Percentiles rank a stretch among this genome's conserved stretches.
phyloP scores from a whole-genome alignment of 2,888 invertebrate species.

The Cynaeus angustus region DNA sequence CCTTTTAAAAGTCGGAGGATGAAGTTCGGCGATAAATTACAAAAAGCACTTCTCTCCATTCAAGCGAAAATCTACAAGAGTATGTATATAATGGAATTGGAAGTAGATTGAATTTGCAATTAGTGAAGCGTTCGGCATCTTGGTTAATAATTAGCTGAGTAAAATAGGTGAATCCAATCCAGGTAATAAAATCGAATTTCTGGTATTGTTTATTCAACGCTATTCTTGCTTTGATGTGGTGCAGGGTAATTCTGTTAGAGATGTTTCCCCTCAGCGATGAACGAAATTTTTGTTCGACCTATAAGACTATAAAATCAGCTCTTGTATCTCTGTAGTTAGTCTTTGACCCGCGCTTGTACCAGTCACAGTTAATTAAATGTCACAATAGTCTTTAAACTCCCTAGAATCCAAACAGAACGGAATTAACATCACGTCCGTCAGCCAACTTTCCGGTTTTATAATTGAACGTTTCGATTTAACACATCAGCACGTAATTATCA shows the following conservation, averaged over 20 bases:
- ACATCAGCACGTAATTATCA: constrained; percentile 42
- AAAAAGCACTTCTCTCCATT: background rate
- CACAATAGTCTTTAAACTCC: constrained; percentile 1
- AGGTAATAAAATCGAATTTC: no score
- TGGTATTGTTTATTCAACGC: no score
- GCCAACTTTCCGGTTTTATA: constrained; percentile 29
- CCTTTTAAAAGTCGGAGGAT: constrained; percentile 6
- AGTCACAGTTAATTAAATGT: background rate
- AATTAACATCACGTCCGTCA: constrained; percentile 15
- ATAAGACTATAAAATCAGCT: no score
- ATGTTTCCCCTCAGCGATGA: no score
- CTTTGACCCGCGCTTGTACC: background rate
- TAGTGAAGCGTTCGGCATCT: background rate
- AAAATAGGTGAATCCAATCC: no score
- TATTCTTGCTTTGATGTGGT: no score
- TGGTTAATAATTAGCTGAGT: background rate
- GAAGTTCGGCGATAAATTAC: constrained; percentile 9
- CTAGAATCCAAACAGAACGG: constrained; percentile 10
- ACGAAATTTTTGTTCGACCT: no score
- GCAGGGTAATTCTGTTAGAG: no score
- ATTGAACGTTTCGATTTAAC: constrained; percentile 42
- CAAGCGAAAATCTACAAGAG: constrained; percentile 1
- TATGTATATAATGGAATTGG: background rate
- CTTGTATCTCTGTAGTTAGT: background rate
- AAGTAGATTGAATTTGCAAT: background rate